Conservation (phyloP, 2,888 invertebrate species). For the Scaeva pyrastri region DNA sequence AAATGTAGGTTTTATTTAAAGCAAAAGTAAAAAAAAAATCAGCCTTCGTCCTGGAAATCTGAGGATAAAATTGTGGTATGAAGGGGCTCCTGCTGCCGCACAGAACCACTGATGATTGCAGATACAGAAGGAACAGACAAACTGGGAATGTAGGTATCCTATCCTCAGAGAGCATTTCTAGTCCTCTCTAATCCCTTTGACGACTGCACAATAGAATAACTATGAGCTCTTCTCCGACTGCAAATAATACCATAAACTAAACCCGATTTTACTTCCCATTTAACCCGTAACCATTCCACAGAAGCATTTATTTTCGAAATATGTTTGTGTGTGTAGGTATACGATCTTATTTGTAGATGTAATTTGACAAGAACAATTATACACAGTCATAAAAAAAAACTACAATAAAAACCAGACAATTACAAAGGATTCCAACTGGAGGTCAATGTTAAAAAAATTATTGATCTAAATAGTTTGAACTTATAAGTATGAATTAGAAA, state of each 20-base stretch:
- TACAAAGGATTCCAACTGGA: not conserved
- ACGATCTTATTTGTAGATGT: not conserved
- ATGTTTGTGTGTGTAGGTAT: not conserved
- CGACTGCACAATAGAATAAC: constrained; percentile 51
- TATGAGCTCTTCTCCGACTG: constrained; percentile 33
- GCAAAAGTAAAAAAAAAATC: constrained; percentile 54
- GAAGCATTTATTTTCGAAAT: not conserved
- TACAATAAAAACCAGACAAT: not conserved
- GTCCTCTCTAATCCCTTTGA: constrained; percentile 67
- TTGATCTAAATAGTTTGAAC: too few species aligned
- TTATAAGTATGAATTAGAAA: too few species aligned
- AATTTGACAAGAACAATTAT: not conserved
- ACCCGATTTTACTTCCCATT: constrained; percentile 35
- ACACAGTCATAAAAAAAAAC: not conserved
- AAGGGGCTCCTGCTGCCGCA: not conserved
- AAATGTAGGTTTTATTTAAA: constrained; percentile 60
- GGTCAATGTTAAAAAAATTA: not conserved
- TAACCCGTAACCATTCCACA: constrained; percentile 27
- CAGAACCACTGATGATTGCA: constrained; percentile 56
- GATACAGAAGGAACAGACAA: constrained; percentile 25
- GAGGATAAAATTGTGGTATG: constrained; percentile 21
- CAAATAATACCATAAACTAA: constrained; percentile 33
- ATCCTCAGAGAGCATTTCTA: constrained; percentile 63
- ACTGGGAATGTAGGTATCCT: not conserved
- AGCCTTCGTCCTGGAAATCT: constrained; percentile 37